Evolutionary conservation across 2,888 invertebrate genomes (phyloP), one percentile per base, ranked within the genome.

Genomic region (Desoria tigrina): DNA sequence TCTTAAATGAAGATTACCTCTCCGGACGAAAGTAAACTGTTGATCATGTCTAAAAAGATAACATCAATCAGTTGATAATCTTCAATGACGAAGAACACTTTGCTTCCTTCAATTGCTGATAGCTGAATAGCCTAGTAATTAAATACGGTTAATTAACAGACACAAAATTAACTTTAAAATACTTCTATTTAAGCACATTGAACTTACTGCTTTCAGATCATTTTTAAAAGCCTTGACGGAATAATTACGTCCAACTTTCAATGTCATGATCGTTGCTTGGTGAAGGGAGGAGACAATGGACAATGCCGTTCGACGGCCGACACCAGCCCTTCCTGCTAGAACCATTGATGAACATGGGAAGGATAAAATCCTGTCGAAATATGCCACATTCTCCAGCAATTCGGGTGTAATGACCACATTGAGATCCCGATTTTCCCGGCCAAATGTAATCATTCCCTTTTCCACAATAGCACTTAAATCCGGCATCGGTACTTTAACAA

Each of bases 21-120:
- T 55, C 93, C 92, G 58, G 89, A 87, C 54, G 89, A 87, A 50
- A 94, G 81, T 32, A 94, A 81, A 24, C 89, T 88, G 78, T 91
- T 90, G 23, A 92, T 82, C 60, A 89, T 83, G 78, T 90, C 89
- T 57, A 91, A 83, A 78, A 90, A 87, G 28, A 84, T 82, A 7
- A 85, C 81, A 72, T 87, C 85, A 21, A 85, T 82, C 24, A 90
- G 81, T 80, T 92, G 89, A 78, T 88, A 87, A 77, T 94, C 93
- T 78, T 94, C 93, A 11, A 94, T 81, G n/a, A 92, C 78, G 49
- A 94, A 81, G 59, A 90, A 86, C 0, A 88, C 87, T 77, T 88
- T 85, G 79, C 92, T 88, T 18, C 88, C 88, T 63, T 93, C 92
- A 54, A 92, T 81, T 26, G 89, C 92, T n/a, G 90, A 87, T 49